phyloP scores from a whole-genome alignment of 2,888 invertebrate species.

The Brachylomia viminalis region DNA sequence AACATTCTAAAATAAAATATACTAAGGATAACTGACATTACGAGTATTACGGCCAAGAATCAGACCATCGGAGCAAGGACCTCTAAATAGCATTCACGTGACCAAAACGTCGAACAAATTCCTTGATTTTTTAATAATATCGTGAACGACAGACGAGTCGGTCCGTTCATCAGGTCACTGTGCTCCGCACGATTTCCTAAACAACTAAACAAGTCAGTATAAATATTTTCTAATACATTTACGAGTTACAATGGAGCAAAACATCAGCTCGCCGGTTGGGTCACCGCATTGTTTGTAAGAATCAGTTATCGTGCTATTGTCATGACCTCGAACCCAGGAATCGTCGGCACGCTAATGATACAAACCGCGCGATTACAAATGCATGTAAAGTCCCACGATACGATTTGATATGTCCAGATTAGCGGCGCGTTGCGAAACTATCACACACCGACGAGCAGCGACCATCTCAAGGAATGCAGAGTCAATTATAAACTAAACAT shows the following conservation, averaged over 20 bases:
- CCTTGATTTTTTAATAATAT: slow-evolving; percentile 48
- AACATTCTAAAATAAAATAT: slow-evolving; percentile 18
- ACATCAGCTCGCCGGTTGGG: slow-evolving; percentile 74
- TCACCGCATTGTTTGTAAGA: slow-evolving; percentile 76
- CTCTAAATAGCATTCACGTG: slow-evolving; percentile 51
- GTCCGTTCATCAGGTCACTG: slow-evolving; percentile 54
- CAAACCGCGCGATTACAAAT: slow-evolving; percentile 48
- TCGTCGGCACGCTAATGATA: slow-evolving; percentile 61
- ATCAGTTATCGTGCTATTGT: slow-evolving; percentile 66
- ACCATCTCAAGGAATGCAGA: slow-evolving; percentile 72
- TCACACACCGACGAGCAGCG: slow-evolving; percentile 60
- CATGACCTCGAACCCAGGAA: slow-evolving; percentile 64
- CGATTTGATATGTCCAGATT: slow-evolving; percentile 60
- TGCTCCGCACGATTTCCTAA: slow-evolving; percentile 64
- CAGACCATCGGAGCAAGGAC: slow-evolving; percentile 40
- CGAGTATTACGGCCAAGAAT: slow-evolving; percentile 18
- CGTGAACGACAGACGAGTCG: slow-evolving; percentile 37
- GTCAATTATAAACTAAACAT: slow-evolving; percentile 76
- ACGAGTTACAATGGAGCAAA: slow-evolving; percentile 76
- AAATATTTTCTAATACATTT: slow-evolving; percentile 79
- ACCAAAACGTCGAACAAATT: slow-evolving; percentile 45
- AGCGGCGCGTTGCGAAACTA: slow-evolving; percentile 68
- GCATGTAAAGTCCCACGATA: slow-evolving; percentile 53
- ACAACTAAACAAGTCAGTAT: slow-evolving; percentile 72
- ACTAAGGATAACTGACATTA: slow-evolving; percentile 29